Conservation (phyloP, 2,113 vertebrate genomes). For the Eulemur macaco region DNA sequence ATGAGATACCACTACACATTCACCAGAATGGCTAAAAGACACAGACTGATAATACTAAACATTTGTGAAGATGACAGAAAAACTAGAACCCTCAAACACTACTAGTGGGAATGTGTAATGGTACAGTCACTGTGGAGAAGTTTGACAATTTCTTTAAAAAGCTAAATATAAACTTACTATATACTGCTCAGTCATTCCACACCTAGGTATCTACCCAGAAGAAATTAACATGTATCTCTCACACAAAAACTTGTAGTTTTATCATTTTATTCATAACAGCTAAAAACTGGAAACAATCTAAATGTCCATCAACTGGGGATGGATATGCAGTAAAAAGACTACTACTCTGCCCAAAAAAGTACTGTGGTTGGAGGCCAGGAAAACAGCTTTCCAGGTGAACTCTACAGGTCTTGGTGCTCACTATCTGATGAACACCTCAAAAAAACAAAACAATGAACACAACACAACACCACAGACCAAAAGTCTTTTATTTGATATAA, state of each 20-base stretch:
- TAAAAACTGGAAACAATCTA: background rate
- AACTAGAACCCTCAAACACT: background rate
- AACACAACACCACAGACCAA: background rate
- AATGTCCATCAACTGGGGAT: background rate
- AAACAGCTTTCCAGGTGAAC: background rate
- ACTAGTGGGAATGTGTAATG: background rate
- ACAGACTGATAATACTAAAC: background rate
- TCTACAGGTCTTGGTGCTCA: background rate
- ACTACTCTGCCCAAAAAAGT: background rate
- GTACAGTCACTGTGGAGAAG: background rate
- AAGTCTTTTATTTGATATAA: background rate
- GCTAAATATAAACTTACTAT: background rate
- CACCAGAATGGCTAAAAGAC: background rate
- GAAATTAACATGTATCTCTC: background rate
- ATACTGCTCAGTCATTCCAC: background rate
- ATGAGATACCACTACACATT: background rate
- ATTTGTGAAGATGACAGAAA: background rate
- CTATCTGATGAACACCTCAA: background rate
- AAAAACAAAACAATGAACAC: background rate
- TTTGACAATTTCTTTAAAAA: background rate
- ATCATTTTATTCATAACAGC: background rate
- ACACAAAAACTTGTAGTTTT: background rate
- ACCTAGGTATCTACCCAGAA: background rate
- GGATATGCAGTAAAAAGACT: background rate
- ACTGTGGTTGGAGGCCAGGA: background rate